phyloP scores from a whole-genome alignment of 2,888 invertebrate species.

The Cyclophora punctaria region DNA sequence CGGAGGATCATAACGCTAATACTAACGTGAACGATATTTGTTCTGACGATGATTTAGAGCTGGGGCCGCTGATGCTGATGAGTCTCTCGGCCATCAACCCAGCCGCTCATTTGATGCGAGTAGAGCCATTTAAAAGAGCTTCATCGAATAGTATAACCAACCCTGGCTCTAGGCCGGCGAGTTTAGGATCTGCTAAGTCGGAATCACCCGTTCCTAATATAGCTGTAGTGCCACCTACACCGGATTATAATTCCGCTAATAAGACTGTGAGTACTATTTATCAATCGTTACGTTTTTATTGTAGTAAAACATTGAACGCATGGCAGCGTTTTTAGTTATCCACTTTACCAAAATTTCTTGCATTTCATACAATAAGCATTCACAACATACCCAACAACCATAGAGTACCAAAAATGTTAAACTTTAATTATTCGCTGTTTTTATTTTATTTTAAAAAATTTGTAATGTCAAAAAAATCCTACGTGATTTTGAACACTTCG shows the following conservation, averaged over 20 bases:
- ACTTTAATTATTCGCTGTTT: too few species aligned
- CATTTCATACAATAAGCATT: too few species aligned
- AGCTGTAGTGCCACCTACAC: constrained; percentile 84
- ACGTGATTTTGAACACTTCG: too few species aligned
- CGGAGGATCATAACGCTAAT: constrained; percentile 54
- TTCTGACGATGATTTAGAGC: constrained; percentile 76
- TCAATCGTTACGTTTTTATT: constrained; percentile 2
- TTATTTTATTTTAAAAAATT: too few species aligned
- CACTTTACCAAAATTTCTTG: too few species aligned
- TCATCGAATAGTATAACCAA: constrained; percentile 38
- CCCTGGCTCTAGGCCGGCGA: constrained; percentile 64
- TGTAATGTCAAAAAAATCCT: too few species aligned
- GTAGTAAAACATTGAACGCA: too few species aligned
- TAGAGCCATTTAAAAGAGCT: constrained; percentile 72
- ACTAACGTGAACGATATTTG: constrained; percentile 40
- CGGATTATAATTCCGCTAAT: constrained; percentile 71
- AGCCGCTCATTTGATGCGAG: constrained; percentile 75
- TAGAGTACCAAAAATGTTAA: too few species aligned
- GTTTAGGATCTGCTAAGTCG: constrained; percentile 51
- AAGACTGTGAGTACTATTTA: constrained; percentile 55
- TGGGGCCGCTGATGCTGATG: constrained; percentile 80
- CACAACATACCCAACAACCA: too few species aligned
- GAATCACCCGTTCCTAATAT: constrained; percentile 79
- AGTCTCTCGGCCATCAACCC: constrained; percentile 78
- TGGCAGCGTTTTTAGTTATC: too few species aligned